Conservation (phyloP, 2,113 vertebrate genomes). For the Scartelaos histophorus region DNA sequence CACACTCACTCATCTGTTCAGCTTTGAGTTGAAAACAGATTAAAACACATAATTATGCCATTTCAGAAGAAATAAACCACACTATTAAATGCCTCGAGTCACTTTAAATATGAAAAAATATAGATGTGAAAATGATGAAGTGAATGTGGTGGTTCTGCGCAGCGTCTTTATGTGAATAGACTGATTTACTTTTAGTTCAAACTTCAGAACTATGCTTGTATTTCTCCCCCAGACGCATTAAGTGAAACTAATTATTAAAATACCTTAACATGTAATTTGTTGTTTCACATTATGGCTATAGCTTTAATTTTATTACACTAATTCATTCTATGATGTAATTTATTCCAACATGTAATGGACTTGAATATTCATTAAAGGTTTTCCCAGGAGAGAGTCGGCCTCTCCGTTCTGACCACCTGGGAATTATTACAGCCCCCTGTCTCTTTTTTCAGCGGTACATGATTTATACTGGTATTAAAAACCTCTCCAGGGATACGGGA, state of each 20-base stretch:
- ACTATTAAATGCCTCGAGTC: not conserved
- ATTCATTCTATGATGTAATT: not conserved
- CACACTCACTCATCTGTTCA: conserved; percentile 34
- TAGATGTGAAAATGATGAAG: not conserved
- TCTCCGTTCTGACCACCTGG: conserved; percentile 2
- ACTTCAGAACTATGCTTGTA: not conserved
- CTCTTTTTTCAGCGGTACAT: not conserved
- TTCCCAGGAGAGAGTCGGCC: not conserved
- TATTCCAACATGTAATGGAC: conserved; percentile 3
- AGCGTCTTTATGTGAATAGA: too few relatives aligned
- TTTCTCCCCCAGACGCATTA: not conserved
- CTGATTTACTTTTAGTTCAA: too few relatives aligned
- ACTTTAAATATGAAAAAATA: not conserved
- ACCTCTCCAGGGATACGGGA: not conserved
- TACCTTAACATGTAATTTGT: not conserved
- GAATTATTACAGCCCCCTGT: not conserved
- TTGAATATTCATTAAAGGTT: conserved; percentile 12
- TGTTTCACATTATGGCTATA: not conserved
- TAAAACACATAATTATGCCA: conserved; percentile 1
- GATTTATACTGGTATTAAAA: conserved; percentile 14
- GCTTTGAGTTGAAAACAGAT: conserved; percentile 16
- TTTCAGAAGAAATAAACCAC: conserved; percentile 15
- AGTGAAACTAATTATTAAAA: not conserved
- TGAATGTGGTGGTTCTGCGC: too few relatives aligned
- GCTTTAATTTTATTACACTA: not conserved